phyloP scores from a whole-genome alignment of 1,140 invertebrate species.

The Drosophila albomicans region DNA sequence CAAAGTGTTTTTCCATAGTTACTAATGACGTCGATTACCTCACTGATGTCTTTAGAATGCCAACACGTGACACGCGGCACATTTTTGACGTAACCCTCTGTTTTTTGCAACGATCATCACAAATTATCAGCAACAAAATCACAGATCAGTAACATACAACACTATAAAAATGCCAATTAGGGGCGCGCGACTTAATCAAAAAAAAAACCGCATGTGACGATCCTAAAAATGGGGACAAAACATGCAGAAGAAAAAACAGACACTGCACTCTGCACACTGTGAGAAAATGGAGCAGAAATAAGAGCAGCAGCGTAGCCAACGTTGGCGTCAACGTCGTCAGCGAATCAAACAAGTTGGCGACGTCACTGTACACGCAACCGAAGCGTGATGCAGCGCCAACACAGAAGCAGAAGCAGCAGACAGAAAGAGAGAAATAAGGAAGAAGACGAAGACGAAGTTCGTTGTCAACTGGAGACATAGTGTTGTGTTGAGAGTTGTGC shows the following conservation, averaged over 20 bases:
- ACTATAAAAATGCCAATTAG: conserved; percentile 20
- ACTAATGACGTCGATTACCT: conserved; percentile 47
- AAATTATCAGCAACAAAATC: conserved; percentile 16
- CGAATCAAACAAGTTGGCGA: conserved; percentile 41
- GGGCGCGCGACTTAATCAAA: conserved; percentile 29
- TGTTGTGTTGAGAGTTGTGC: conserved; percentile 23
- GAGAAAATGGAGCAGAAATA: conserved; percentile 30
- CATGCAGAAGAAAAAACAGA: conserved; percentile 7
- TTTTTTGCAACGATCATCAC: conserved; percentile 31
- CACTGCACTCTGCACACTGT: not conserved
- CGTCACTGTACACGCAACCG: conserved; percentile 64
- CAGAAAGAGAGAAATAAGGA: conserved; percentile 14
- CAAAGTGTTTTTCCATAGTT: conserved; percentile 41
- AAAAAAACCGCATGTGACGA: not conserved
- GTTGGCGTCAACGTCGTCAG: conserved; percentile 4
- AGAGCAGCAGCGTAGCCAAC: conserved; percentile 13
- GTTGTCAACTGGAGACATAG: conserved; percentile 46
- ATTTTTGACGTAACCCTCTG: conserved; percentile 60
- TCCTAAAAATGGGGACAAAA: not conserved
- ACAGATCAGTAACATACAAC: conserved; percentile 15
- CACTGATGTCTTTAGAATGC: conserved; percentile 17
- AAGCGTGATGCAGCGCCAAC: conserved; percentile 49
- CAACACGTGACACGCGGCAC: conserved; percentile 51
- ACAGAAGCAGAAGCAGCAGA: conserved; percentile 1
- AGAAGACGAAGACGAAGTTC: conserved; percentile 14